phyloP scores from a whole-genome alignment of 2,888 invertebrate species.

The Seladonia tumulorum region DNA sequence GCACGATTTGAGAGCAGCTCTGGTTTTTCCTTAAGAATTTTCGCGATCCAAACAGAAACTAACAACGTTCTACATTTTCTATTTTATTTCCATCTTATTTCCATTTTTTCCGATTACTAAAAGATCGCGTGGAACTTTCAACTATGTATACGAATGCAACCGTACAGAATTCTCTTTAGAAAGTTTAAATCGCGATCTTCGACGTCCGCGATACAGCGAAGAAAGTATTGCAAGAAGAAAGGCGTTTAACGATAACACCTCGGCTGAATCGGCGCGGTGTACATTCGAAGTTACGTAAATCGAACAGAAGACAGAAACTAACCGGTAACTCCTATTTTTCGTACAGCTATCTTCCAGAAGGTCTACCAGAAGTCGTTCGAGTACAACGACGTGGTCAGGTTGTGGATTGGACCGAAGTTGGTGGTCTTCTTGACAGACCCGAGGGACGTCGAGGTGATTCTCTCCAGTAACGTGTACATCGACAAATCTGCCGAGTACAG shows the following conservation, averaged over 20 bases:
- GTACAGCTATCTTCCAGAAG: conserved; percentile 89
- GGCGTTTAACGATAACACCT: conserved; percentile 1
- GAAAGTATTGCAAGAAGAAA: neutral
- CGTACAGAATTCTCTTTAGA: neutral
- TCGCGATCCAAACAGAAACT: too few species aligned
- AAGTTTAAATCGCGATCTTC: neutral
- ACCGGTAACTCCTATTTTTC: neutral
- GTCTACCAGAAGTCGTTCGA: conserved; percentile 86
- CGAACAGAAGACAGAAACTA: neutral
- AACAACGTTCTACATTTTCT: neutral
- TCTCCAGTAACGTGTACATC: conserved; percentile 92
- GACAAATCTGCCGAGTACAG: conserved; percentile 92
- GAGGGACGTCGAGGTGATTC: conserved; percentile 90
- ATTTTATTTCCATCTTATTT: neutral
- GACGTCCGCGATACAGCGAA: neutral
- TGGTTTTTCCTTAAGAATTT: neutral
- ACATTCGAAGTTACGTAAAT: neutral
- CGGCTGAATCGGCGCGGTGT: neutral
- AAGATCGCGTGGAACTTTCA: neutral
- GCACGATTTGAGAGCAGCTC: neutral
- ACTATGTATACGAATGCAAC: neutral
- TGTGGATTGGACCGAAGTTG: conserved; percentile 92
- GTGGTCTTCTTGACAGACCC: conserved; percentile 91
- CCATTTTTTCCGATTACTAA: neutral
- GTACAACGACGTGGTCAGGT: conserved; percentile 87